A percentile compares a stretch with the other conserved stretches of the same genome.
These are phyloP conservation scores for Drosophila fulvimacula DNA, from an alignment of 2,888 invertebrate species.

Conservation along the genomic window DNA sequence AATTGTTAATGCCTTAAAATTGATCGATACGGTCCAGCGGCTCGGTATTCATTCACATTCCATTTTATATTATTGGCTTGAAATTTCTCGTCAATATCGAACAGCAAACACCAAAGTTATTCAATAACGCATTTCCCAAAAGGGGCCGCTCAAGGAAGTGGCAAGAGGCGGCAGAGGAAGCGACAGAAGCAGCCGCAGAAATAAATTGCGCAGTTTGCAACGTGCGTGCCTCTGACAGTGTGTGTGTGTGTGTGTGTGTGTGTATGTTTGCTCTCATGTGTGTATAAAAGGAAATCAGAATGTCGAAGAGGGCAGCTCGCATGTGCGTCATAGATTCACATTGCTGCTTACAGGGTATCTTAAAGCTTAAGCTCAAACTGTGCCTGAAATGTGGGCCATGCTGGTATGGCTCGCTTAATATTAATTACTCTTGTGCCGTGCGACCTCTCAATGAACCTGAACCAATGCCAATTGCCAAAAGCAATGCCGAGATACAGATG, in stretches of 20 bases:
- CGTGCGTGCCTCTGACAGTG: not conserved
- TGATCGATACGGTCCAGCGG: not conserved
- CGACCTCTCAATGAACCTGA: not conserved
- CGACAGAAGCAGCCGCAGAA: not conserved
- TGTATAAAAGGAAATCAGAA: not conserved
- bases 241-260: not conserved
- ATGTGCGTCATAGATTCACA: not conserved
- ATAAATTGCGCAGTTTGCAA: slow-evolving; percentile 8
- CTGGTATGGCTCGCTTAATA: not conserved
- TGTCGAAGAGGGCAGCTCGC: not conserved
- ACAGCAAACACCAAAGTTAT: slow-evolving; percentile 6
- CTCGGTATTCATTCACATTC: not conserved
- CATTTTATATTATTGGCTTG: not conserved
- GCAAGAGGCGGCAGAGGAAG: not conserved
- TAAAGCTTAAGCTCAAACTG: not conserved
- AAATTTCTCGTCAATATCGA: slow-evolving; percentile 1
- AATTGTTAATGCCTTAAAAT: not conserved
- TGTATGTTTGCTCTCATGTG: not conserved
- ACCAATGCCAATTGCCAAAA: not conserved
- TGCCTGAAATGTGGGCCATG: not conserved
- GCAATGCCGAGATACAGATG: not conserved
- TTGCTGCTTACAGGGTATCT: not conserved
- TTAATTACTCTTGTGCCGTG: not conserved
- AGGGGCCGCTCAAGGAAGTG: not conserved
- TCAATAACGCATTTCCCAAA: slow-evolving; percentile 5